Evolutionary conservation across 2,888 invertebrate species (phyloP), one percentile per base, ranked within the genome.

Genomic region (Rhamnusium bicolor): DNA sequence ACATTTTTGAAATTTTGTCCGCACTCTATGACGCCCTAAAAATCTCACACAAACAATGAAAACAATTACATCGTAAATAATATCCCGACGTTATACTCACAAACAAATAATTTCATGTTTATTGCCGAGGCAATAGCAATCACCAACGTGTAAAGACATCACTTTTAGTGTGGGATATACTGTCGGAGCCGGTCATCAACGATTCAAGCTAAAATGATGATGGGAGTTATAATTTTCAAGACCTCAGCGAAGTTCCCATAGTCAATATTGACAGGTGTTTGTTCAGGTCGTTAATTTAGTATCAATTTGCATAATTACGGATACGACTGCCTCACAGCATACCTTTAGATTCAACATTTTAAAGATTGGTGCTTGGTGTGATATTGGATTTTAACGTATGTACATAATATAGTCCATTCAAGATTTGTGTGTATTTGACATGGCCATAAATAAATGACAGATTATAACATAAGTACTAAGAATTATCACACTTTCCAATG

Each of bases 181-280:
- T 4, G 40, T 4, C 40, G n/a, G n/a, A 40, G 40, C 40, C 40
- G 10, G 40, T n/a, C 40, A 40, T 40, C 40, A n/a, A n/a, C 40
- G 40, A 40, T 40, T 5, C n/a, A 12, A 40, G 40, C n/a, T 40
- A n/a, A n/a, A 40, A 40, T 40, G 40, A 40, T 40, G 40, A 40
- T 40, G 40, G n/a, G 40, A 40, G 40, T 40, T 40, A 14, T 40
- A 40, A 40, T 40, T 40, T 40, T 40, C 40, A 4, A 40, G 40
- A n/a, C 40, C 40, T 56, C 29, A 16, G 56, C 56, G 56, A 14
- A 19, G 56, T 68, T 68, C 68, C 49, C 56, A 68, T 68, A 56
- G 58, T 16, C 53, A 21, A 29, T 47, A 58, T 68, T 68, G 58
- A 68, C 68, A 68, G 68, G 58, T 68, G 68, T 68, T 58, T 24